phyloP scores from a whole-genome alignment of 1,140 invertebrate species.

The Drosophila setifemur region DNA sequence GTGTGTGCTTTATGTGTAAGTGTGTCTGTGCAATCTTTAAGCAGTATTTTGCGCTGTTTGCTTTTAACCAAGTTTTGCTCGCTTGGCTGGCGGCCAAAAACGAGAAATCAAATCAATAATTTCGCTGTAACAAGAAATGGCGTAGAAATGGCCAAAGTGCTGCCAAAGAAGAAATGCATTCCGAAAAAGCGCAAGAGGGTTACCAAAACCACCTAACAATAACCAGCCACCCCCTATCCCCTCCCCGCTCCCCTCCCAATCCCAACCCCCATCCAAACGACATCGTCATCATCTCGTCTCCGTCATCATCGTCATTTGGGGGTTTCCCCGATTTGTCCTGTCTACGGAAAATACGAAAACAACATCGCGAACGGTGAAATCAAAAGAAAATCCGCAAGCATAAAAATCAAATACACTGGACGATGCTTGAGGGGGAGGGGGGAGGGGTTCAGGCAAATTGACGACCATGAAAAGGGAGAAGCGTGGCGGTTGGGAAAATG shows the following conservation, averaged over 20 bases:
- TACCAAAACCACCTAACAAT: too few species aligned
- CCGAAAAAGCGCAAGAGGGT: background rate
- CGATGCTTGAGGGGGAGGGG: background rate
- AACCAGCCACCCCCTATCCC: background rate
- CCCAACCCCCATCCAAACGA: constrained; percentile 13
- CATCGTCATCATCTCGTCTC: constrained; percentile 28
- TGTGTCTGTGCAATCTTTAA: constrained; percentile 46
- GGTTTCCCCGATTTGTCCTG: constrained; percentile 69
- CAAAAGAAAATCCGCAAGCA: constrained; percentile 69
- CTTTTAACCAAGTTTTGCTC: constrained; percentile 46
- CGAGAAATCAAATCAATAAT: constrained; percentile 68
- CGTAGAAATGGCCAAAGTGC: constrained; percentile 9
- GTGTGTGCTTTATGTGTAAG: background rate
- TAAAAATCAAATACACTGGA: constrained; percentile 70
- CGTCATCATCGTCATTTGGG: constrained; percentile 31
- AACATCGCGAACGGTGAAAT: constrained; percentile 46
- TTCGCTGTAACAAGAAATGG: constrained; percentile 27
- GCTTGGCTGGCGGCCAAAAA: constrained; percentile 67
- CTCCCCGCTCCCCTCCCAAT: background rate
- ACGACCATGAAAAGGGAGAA: constrained; percentile 69
- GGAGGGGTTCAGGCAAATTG: constrained; percentile 43
- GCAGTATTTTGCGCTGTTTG: constrained; percentile 53
- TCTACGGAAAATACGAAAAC: constrained; percentile 46
- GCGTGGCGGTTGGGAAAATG: background rate
- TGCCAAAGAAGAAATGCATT: constrained; percentile 22